These are phyloP conservation scores for Momotus momota DNA, from an alignment of 2,797 vertebrate genomes.

Conservation along the genomic window DNA sequence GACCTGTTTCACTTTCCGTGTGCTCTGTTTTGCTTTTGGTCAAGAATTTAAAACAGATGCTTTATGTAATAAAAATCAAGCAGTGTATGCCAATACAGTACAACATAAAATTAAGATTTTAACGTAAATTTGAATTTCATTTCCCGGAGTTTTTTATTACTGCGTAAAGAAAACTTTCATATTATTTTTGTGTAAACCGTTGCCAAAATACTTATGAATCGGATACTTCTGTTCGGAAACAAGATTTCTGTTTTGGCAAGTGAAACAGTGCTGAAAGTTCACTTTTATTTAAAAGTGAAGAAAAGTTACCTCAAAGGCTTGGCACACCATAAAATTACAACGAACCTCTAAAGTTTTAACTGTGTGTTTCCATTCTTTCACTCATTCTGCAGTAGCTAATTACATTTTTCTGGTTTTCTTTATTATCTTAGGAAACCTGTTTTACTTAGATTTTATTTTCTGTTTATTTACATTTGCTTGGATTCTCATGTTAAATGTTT, in stretches of 20 bases:
- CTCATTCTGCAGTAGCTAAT: conserved; percentile 9
- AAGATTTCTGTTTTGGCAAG: conserved; percentile 61
- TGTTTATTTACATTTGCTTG: conserved; percentile 57
- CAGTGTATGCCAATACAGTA: background rate
- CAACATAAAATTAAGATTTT: background rate
- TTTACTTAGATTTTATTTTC: conserved; percentile 42
- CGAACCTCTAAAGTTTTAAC: conserved; percentile 20
- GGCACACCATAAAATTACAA: conserved; percentile 43
- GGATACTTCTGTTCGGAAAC: background rate
- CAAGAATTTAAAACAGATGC: background rate
- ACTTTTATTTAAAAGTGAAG: conserved; percentile 51
- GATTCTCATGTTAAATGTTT: conserved; percentile 50
- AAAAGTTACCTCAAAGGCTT: conserved; percentile 28
- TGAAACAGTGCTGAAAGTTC: conserved; percentile 78
- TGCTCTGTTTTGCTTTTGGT: background rate
- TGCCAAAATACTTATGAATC: background rate
- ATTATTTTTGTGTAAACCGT: background rate
- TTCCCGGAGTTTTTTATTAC: background rate
- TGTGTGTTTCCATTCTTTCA: conserved; percentile 64
- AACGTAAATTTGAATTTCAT: background rate
- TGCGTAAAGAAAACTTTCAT: background rate
- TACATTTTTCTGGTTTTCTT: background rate
- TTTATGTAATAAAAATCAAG: background rate
- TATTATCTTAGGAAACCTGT: conserved; percentile 17
- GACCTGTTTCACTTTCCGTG: conserved; percentile 80